A percentile compares a stretch with the other conserved stretches of the same genome.
phyloP scores from a whole-genome alignment of 2,888 invertebrate species.

The Lasioglossum morio region DNA sequence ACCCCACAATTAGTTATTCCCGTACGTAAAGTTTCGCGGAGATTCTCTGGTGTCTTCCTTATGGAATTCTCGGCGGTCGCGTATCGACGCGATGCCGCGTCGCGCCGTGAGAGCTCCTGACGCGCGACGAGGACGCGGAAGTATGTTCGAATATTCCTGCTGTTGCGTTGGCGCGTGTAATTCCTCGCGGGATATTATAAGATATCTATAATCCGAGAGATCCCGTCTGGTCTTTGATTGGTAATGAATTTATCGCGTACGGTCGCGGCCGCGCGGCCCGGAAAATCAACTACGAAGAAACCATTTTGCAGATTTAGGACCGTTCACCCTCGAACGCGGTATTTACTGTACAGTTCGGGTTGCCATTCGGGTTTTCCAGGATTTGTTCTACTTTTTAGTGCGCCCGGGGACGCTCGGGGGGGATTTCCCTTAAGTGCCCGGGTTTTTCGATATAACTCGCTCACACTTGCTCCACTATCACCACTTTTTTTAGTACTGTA shows the following conservation, averaged over 20 bases:
- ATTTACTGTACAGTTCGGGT: too few species aligned
- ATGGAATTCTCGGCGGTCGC: conserved; percentile 57
- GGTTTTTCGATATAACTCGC: too few species aligned
- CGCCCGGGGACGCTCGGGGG: too few species aligned
- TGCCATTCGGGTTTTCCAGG: too few species aligned
- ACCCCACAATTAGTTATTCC: conserved; percentile 73
- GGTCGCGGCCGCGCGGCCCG: too few species aligned
- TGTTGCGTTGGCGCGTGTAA: background rate
- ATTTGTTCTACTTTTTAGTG: too few species aligned
- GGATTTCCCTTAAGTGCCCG: too few species aligned
- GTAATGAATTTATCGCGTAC: background rate
- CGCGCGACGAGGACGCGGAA: conserved; percentile 14
- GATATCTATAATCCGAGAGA: background rate
- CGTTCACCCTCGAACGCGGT: background rate
- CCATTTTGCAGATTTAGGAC: background rate
- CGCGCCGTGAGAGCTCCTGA: conserved; percentile 18
- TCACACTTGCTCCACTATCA: too few species aligned
- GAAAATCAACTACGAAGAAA: background rate
- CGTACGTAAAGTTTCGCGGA: conserved; percentile 60
- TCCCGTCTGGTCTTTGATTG: background rate
- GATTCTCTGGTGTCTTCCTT: conserved; percentile 56
- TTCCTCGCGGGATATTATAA: background rate
- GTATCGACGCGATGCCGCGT: conserved; percentile 37
- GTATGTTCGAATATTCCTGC: conserved; percentile 8
- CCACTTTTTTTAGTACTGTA: too few species aligned